phyloP scores from a whole-genome alignment of 92 coral and sea anemone species.

The Parazoanthus atlanticus region DNA sequence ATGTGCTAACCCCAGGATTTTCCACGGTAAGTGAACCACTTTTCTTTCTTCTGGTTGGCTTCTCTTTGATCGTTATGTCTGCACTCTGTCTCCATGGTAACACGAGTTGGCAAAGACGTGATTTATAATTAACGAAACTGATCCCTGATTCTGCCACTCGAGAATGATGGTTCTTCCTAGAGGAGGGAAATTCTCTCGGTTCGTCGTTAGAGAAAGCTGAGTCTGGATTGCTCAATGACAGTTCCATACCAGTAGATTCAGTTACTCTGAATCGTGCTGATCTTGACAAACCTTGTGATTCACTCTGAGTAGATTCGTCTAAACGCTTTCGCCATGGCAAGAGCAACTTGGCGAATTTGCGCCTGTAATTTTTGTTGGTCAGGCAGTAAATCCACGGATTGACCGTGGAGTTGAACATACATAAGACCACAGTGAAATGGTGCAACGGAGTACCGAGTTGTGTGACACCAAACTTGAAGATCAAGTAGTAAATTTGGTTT shows the following conservation, averaged over 20 bases:
- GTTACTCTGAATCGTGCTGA: constrained; percentile 10
- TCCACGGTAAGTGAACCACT: not conserved
- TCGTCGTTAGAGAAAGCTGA: constrained; percentile 10
- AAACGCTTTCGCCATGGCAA: constrained; percentile 37
- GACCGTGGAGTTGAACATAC: constrained; percentile 79
- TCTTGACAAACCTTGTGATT: constrained; percentile 6
- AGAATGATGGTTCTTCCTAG: not conserved
- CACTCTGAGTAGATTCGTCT: constrained; percentile 36
- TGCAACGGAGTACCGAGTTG: constrained; percentile 68
- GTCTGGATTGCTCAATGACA: constrained; percentile 19
- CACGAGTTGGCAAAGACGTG: not conserved
- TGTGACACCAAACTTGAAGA: constrained; percentile 70
- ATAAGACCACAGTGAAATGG: constrained; percentile 72
- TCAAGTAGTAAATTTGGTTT: constrained; percentile 79
- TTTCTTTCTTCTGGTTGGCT: not conserved
- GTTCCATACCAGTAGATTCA: constrained; percentile 23
- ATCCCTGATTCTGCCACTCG: not conserved
- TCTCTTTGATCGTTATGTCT: constrained; percentile 11
- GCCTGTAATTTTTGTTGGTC: constrained; percentile 73
- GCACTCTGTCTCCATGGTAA: constrained; percentile 39
- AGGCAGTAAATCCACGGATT: constrained; percentile 88
- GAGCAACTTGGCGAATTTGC: constrained; percentile 49
- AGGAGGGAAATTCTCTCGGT: not conserved
- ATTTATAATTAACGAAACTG: not conserved
- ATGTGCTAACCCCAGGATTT: not conserved